phyloP scores from a whole-genome alignment of 2,888 invertebrate species.

The Crocallis elinguaria region DNA sequence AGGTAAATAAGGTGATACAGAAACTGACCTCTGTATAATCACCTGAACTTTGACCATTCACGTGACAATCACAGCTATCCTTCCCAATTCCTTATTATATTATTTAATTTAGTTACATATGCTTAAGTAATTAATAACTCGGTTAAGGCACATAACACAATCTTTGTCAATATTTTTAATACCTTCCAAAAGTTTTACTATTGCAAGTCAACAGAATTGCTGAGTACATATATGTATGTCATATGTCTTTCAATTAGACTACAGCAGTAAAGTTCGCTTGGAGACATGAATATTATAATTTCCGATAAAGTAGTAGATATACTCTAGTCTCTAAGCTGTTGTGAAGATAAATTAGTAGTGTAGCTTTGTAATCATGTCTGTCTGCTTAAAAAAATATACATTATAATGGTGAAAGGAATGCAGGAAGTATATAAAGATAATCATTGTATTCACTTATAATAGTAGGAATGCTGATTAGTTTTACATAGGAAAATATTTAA shows the following conservation, averaged over 20 bases:
- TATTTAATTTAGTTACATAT: conserved; percentile 4
- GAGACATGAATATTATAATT: too few relatives aligned
- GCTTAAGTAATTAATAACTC: neutral
- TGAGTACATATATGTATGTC: too few relatives aligned
- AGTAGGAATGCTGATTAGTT: conserved; percentile 18
- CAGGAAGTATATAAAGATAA: conserved; percentile 3
- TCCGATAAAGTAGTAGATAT: too few relatives aligned
- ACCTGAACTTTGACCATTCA: conserved; percentile 43
- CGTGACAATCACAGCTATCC: conserved; percentile 50
- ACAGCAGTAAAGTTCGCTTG: too few relatives aligned
- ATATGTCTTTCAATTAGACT: too few relatives aligned
- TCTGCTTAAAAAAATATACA: neutral
- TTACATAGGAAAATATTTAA: conserved; percentile 36
- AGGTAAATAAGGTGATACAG: conserved; percentile 35
- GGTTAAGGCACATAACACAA: conserved; percentile 31
- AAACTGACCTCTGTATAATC: conserved; percentile 57
- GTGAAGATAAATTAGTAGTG: neutral
- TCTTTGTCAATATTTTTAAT: conserved; percentile 1
- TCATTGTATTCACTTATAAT: conserved; percentile 2
- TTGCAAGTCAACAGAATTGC: too few relatives aligned
- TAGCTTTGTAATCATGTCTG: neutral
- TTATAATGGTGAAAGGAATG: conserved; percentile 13
- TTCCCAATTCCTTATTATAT: conserved; percentile 13
- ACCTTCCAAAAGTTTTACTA: neutral
- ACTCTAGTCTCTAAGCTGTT: too few relatives aligned